phyloP scores from a whole-genome alignment of 2,113 vertebrate species.

The Eulemur macaco region DNA sequence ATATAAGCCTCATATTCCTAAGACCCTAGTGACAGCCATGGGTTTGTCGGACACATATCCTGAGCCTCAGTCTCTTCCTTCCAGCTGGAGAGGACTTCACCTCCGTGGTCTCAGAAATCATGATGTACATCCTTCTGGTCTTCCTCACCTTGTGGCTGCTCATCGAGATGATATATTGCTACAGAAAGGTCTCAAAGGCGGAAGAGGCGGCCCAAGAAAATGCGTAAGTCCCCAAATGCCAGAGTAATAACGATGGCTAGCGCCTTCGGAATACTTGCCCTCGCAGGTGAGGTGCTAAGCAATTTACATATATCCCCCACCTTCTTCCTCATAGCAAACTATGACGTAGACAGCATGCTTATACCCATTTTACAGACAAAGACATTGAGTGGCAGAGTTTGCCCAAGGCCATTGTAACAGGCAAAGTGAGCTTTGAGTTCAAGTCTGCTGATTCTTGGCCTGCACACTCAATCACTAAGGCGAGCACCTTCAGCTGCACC shows the following conservation, averaged over 20 bases:
- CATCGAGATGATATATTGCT: conserved; percentile 98
- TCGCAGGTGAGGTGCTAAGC: neutral
- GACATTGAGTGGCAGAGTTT: neutral
- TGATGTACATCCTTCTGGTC: conserved; percentile 98
- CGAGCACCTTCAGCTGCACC: neutral
- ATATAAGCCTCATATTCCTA: neutral
- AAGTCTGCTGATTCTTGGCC: neutral
- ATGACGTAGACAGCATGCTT: neutral
- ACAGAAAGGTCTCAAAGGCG: conserved; percentile 97
- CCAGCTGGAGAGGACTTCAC: conserved; percentile 90
- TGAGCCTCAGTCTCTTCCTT: conserved; percentile 46
- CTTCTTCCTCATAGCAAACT: neutral
- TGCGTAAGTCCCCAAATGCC: conserved; percentile 88
- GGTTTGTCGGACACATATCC: neutral
- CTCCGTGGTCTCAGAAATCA: conserved; percentile 95
- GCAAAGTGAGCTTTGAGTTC: neutral
- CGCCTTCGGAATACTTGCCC: neutral
- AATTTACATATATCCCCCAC: neutral
- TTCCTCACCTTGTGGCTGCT: conserved; percentile 97
- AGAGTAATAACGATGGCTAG: neutral
- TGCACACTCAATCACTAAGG: neutral
- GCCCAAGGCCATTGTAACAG: neutral
- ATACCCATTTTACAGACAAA: neutral
- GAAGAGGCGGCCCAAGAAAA: conserved; percentile 94
- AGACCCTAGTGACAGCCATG: neutral